Conservation (phyloP, 2,888 invertebrate species). For the Cylloceria caligata region DNA sequence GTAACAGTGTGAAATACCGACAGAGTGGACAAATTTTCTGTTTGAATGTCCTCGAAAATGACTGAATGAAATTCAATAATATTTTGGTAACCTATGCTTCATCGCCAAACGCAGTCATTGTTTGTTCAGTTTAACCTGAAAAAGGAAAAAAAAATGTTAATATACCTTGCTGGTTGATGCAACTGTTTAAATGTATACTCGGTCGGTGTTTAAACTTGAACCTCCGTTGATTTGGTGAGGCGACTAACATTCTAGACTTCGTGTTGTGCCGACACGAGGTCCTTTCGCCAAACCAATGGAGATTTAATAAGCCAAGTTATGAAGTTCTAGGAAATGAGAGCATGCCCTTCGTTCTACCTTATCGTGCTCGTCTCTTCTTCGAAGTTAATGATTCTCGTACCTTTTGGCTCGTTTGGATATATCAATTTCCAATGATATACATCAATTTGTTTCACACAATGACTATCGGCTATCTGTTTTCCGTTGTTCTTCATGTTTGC, state of each 20-base stretch:
- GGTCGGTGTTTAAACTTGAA: neutral
- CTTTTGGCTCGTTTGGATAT: slow-evolving; percentile 59
- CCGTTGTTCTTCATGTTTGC: slow-evolving; percentile 57
- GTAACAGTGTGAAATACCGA: neutral
- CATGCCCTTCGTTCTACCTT: slow-evolving; percentile 53
- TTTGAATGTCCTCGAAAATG: neutral
- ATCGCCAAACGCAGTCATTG: no score
- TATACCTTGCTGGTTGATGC: neutral
- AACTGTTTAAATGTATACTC: neutral
- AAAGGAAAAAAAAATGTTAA: neutral
- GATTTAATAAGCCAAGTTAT: neutral
- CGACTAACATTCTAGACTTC: no score
- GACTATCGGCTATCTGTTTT: slow-evolving; percentile 51
- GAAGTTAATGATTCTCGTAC: slow-evolving; percentile 55
- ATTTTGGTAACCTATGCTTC: no score
- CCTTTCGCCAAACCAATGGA: neutral
- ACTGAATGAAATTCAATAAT: neutral
- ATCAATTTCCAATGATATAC: slow-evolving; percentile 57
- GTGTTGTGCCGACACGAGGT: neutral
- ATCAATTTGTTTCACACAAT: slow-evolving; percentile 52
- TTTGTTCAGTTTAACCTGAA: no score
- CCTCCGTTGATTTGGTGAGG: neutral
- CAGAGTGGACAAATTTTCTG: neutral
- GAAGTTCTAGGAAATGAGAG: slow-evolving; percentile 56
- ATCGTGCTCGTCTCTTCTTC: slow-evolving; percentile 58